Evolutionary conservation across 1,140 invertebrate species (phyloP).

Genomic region (Ips nitidus): DNA sequence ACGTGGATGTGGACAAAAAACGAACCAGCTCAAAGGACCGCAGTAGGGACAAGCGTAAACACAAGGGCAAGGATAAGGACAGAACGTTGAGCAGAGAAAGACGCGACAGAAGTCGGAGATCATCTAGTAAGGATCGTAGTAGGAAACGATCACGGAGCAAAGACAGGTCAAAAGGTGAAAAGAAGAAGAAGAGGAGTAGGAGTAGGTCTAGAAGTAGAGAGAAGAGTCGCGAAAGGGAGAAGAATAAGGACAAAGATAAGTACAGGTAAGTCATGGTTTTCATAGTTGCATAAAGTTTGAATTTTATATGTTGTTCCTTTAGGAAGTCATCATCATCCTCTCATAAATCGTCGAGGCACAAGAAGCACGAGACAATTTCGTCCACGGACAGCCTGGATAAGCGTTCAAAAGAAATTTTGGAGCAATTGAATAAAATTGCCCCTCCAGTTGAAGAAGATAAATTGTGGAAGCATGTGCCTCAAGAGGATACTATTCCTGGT

Average conservation of each 20-base stretch:
- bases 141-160: slow-evolving; percentile 41
- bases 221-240: slow-evolving; percentile 25
- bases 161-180: slow-evolving; percentile 40
- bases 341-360: slow-evolving; percentile 52
- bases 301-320: background rate
- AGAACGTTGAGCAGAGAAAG: slow-evolving; percentile 48
- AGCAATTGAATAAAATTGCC: slow-evolving; percentile 52
- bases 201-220: slow-evolving; percentile 38
- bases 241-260: slow-evolving; percentile 27
- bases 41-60: slow-evolving; percentile 48
- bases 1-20: slow-evolving; percentile 39
- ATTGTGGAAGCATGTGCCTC: slow-evolving; percentile 51
- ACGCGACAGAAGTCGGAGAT: slow-evolving; percentile 38
- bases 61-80: slow-evolving; percentile 47
- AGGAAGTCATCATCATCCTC: slow-evolving; percentile 38
- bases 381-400: slow-evolving; percentile 50
- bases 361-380: slow-evolving; percentile 43
- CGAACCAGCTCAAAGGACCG: slow-evolving; percentile 29
- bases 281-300: slow-evolving; percentile 3
- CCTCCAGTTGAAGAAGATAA: slow-evolving; percentile 50
- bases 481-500: slow-evolving; percentile 56
- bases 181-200: slow-evolving; percentile 39
- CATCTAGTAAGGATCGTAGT: slow-evolving; percentile 41
- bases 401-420: slow-evolving; percentile 51
- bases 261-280: slow-evolving; percentile 25